Conservation (phyloP, 2,797 vertebrate genomes). For the Pipistrellus pygmaeus region DNA sequence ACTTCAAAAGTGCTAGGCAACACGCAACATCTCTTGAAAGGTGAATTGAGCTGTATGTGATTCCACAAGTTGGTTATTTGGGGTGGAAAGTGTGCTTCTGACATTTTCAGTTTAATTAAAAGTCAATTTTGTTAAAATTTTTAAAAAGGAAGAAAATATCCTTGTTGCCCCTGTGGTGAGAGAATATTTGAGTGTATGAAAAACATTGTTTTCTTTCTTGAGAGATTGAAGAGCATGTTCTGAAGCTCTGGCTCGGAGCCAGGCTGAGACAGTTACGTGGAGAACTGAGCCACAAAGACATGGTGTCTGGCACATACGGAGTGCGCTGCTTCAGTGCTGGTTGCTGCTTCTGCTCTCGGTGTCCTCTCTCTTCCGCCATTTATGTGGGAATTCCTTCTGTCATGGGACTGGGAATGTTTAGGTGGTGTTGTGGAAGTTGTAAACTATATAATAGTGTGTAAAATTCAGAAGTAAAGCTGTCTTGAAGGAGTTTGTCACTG, state of each 20-base stretch:
- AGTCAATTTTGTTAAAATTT: conserved; percentile 29
- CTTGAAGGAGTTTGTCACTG: background rate
- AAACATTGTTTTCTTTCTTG: background rate
- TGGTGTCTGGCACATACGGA: rapidly evolving
- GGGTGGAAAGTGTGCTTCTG: background rate
- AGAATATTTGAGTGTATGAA: conserved; percentile 16
- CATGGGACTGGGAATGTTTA: background rate
- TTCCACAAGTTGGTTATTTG: conserved; percentile 15
- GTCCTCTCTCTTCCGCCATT: background rate
- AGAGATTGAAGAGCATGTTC: background rate
- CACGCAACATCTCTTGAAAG: background rate
- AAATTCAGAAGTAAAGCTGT: background rate
- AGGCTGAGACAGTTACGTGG: background rate
- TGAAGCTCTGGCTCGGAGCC: background rate
- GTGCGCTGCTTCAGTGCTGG: rapidly evolving
- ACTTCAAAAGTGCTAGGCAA: background rate
- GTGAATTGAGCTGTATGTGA: background rate
- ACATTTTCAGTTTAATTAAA: conserved; percentile 45
- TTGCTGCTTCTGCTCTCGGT: background rate
- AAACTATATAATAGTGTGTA: background rate
- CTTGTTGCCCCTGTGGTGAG: background rate
- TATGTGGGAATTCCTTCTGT: background rate
- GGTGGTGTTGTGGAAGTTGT: background rate
- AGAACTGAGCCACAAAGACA: too few species aligned
- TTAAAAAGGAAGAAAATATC: background rate